Evolutionary conservation across 1,140 invertebrate species (phyloP), one percentile per base, ranked within the genome.

Genomic region (Formica exsecta): DNA sequence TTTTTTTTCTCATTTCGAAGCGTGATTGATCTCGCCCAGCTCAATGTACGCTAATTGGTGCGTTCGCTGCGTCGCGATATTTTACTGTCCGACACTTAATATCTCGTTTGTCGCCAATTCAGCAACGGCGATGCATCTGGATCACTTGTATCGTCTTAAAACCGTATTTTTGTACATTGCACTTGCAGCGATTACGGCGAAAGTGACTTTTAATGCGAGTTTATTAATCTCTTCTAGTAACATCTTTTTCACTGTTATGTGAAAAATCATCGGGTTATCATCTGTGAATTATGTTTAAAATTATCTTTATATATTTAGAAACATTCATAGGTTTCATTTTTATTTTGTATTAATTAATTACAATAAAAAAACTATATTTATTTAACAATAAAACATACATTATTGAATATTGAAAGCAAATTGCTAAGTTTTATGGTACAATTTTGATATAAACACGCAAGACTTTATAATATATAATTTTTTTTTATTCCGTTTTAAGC

Each of bases 21-120:
- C 41, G 38, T 29, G 25, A 86, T 74, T n/a, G 32, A 8, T 41
- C 51, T 64, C 25, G 25, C 7, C 11, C 61, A 38, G 11, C 32
- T 76, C 75, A 64, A 90, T 71, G 66, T 77, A 74, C 51, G 29
- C 74, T 90, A 91, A 91, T 91, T 90, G 79, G 88, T 32, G 70
- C 22, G 51, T 86, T 71, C 61, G 61, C 65, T 44, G 36, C 51
- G 32, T 86, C 59, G 84, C 79, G 68, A 88, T 90, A 90, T 90
- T 88, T 90, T 83, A 91, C 74, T 75, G 79, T 86, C 77, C 65
- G 57, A 44, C 77, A 90, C 65, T 90, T 88, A 86, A 88, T 90
- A 90, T 91, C 79, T 90, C 86, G 84, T 91, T 90, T 85, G 77
- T 76, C 61, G 19, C 16, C 51, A 61, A 86, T 80, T 87, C 66